Evolutionary conservation across 2,113 vertebrate genomes (phyloP).

Genomic region (Nothobranchius kuhntae): DNA sequence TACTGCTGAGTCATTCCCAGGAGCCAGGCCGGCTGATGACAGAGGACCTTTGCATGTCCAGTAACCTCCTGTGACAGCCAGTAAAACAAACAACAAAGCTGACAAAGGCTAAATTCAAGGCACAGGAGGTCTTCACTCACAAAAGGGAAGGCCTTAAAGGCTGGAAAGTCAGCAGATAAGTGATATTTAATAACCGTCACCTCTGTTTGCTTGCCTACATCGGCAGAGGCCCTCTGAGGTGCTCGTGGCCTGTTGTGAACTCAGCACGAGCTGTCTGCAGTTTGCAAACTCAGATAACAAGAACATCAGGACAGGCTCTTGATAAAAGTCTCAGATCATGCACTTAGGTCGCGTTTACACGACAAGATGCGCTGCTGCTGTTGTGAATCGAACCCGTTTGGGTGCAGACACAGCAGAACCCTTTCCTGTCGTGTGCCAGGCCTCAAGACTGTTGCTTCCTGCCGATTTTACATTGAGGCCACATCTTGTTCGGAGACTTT

Average conservation of each 20-base stretch:
- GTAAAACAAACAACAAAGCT: constrained; percentile 48
- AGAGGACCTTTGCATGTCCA: constrained; percentile 46
- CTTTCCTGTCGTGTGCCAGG: too few relatives aligned
- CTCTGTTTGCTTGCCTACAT: constrained; percentile 46
- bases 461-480: too few relatives aligned
- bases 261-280: constrained; percentile 53
- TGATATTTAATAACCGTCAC: constrained; percentile 65
- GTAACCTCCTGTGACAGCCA: constrained; percentile 59
- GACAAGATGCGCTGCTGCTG: too few relatives aligned
- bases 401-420: too few relatives aligned
- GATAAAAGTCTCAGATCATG: constrained; percentile 31
- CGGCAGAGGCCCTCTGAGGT: constrained; percentile 48
- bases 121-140: constrained; percentile 31
- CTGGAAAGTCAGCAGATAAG: constrained; percentile 56
- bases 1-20: constrained; percentile 55
- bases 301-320: constrained; percentile 39
- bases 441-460: too few relatives aligned
- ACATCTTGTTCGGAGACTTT: too few relatives aligned
- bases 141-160: constrained; percentile 35
- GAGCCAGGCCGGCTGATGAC: constrained; percentile 53
- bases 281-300: constrained; percentile 44
- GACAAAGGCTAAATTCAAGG: constrained; percentile 44
- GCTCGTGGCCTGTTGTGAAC: constrained; percentile 55
- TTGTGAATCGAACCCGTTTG: too few relatives aligned
- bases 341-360: background rate